These are phyloP conservation scores for Cryptocephalus primarius DNA, from an alignment of 2,888 invertebrate species.

Conservation along the genomic window DNA sequence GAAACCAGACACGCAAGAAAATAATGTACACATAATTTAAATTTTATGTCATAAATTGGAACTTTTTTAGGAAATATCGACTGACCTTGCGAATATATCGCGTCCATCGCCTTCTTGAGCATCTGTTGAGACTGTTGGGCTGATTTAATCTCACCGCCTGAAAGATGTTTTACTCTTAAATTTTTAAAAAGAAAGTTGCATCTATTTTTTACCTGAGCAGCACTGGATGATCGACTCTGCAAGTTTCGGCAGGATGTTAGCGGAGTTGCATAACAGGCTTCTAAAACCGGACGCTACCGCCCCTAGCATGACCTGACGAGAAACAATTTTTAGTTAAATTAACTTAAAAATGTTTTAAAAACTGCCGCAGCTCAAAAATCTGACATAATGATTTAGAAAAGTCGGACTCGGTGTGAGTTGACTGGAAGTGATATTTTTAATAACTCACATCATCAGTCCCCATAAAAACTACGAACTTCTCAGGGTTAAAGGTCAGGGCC, in stretches of 20 bases:
- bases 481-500: slow-evolving; percentile 27
- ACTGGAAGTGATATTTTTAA: neutral
- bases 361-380: too few species aligned
- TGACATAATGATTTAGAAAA: too few species aligned
- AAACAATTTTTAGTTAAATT: slow-evolving; percentile 31
- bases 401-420: too few species aligned
- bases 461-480: slow-evolving; percentile 30
- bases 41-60: too few species aligned
- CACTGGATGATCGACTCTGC: slow-evolving; percentile 47
- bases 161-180: slow-evolving; percentile 22
- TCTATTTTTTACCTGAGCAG: too few species aligned
- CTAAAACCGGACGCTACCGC: slow-evolving; percentile 59
- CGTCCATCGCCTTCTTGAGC: slow-evolving; percentile 41
- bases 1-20: too few species aligned
- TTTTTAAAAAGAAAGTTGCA: too few species aligned
- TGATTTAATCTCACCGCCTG: slow-evolving; percentile 38
- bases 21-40: too few species aligned
- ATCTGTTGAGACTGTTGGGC: slow-evolving; percentile 46
- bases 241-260: slow-evolving; percentile 54
- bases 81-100: slow-evolving; percentile 44
- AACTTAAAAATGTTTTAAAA: too few species aligned
- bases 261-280: slow-evolving; percentile 60
- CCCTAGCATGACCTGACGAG: slow-evolving; percentile 51
- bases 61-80: too few species aligned
- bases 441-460: slow-evolving; percentile 30